Conservation (phyloP, 2,888 invertebrate genomes). For the Thecocarcelia acutangulata region DNA sequence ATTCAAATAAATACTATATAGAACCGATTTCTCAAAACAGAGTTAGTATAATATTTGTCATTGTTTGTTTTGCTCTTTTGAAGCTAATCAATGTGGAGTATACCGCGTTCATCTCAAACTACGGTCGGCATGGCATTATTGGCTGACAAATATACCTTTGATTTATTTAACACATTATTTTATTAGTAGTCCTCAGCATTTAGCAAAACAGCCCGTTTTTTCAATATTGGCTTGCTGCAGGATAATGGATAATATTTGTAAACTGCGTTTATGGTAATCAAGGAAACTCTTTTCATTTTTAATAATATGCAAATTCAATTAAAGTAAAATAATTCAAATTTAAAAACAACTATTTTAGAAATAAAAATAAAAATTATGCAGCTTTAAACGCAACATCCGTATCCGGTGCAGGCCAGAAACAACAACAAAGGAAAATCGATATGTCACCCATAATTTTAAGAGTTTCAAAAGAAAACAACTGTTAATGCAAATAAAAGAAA, state of each 20-base stretch:
- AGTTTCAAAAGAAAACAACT: conserved; percentile 23
- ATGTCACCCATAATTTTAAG: conserved; percentile 61
- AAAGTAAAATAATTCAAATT: conserved; percentile 49
- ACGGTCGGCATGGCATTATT: too few relatives aligned
- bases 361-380: conserved; percentile 36
- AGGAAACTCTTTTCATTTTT: conserved; percentile 45
- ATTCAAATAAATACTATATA: too few relatives aligned
- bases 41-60: too few relatives aligned
- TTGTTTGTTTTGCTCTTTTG: too few relatives aligned
- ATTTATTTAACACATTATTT: too few relatives aligned
- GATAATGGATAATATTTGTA: conserved; percentile 28
- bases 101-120: too few relatives aligned
- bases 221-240: not conserved
- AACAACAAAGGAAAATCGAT: conserved; percentile 65
- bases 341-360: conserved; percentile 26
- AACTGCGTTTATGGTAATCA: not conserved
- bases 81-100: too few relatives aligned
- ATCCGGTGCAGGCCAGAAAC: conserved; percentile 55
- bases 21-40: too few relatives aligned
- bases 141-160: too few relatives aligned
- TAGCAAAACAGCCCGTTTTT: conserved; percentile 21
- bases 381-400: conserved; percentile 58
- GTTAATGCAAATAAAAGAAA: conserved; percentile 24
- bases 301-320: conserved; percentile 65
- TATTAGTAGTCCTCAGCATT: too few relatives aligned